phyloP scores from a whole-genome alignment of 2,113 vertebrate genomes.

The Hoplias malabaricus region DNA sequence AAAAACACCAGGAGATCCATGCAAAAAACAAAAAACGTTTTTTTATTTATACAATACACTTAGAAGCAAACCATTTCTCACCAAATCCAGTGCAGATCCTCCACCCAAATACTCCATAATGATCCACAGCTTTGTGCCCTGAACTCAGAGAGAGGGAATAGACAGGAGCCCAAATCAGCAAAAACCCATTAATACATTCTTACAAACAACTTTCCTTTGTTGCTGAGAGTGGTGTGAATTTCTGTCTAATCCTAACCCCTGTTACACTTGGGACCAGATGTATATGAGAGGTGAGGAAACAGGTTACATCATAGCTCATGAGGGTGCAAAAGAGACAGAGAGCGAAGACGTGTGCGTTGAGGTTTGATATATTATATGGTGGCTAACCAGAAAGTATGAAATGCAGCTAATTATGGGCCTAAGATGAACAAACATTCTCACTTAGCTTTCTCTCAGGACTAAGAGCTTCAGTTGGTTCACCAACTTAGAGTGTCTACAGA shows the following conservation, averaged over 20 bases:
- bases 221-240: not conserved
- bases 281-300: conserved; percentile 13
- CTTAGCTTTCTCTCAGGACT: not conserved
- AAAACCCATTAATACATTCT: not conserved
- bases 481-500: not conserved
- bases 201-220: not conserved
- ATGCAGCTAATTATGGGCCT: not conserved
- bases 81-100: conserved; percentile 91
- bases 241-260: conserved; percentile 48
- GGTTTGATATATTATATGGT: not conserved
- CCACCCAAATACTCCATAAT: conserved; percentile 97
- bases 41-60: too few relatives aligned
- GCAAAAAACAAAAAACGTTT: too few relatives aligned
- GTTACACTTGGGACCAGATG: conserved; percentile 52
- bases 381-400: not conserved
- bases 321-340: not conserved
- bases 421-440: not conserved
- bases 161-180: not conserved
- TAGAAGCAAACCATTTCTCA: conserved; percentile 66
- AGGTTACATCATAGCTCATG: conserved; percentile 34
- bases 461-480: not conserved
- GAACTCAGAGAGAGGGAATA: conserved; percentile 22
- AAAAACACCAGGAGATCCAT: too few relatives aligned
- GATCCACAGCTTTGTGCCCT: conserved; percentile 97
- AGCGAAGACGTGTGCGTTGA: not conserved